These are phyloP conservation scores for Clitarchus hookeri DNA, from an alignment of 2,888 invertebrate genomes.

Conservation along the genomic window DNA sequence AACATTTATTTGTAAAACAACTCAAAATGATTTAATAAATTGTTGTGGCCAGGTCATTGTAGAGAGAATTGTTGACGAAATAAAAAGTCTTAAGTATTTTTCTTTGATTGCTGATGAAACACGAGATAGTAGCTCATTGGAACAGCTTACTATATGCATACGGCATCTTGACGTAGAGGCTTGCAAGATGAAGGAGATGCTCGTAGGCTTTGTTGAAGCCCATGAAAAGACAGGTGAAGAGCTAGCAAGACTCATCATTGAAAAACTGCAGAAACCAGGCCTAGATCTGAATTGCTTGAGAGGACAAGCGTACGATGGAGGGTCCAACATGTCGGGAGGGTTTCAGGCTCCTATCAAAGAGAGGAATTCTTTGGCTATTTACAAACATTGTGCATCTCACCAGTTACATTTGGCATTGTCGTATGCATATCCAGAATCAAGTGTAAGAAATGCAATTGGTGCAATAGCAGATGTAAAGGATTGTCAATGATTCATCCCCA, in stretches of 20 bases:
- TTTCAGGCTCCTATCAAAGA: conserved; percentile 15
- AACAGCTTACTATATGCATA: background rate
- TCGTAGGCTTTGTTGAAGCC: background rate
- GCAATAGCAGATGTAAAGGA: background rate
- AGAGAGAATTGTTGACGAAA: background rate
- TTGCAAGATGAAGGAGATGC: background rate
- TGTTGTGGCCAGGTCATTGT: conserved; percentile 22
- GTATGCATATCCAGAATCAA: background rate
- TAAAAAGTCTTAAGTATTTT: conserved; percentile 16
- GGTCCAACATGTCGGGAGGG: conserved; percentile 15
- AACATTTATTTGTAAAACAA: background rate
- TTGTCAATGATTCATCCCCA: background rate
- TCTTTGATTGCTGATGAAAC: conserved; percentile 14
- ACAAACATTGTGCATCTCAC: background rate
- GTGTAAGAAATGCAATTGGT: background rate
- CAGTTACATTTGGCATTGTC: conserved; percentile 10
- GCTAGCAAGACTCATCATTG: background rate
- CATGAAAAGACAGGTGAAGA: background rate
- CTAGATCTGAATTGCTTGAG: background rate
- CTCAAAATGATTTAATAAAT: background rate
- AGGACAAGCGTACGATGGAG: conserved; percentile 20
- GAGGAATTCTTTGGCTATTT: conserved; percentile 7
- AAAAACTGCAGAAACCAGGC: background rate
- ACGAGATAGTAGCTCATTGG: background rate
- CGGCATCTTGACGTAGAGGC: background rate